These are phyloP conservation scores for Trematomus bernacchii DNA, from an alignment of 2,797 vertebrate genomes.

Conservation along the genomic window DNA sequence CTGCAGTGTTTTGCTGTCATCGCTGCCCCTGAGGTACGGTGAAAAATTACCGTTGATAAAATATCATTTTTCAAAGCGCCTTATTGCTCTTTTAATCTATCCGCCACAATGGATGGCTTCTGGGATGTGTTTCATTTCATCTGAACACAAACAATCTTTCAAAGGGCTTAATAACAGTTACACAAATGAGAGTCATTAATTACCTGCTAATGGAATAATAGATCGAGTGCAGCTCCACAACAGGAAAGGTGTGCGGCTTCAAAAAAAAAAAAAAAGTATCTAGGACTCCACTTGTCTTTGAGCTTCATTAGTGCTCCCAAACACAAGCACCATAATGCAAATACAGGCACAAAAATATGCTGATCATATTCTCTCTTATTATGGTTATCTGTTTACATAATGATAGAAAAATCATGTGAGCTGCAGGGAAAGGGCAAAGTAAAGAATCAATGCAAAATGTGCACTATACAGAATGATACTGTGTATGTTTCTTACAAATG, in stretches of 20 bases:
- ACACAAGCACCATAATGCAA: slow-evolving; percentile 75
- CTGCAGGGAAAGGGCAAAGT: slow-evolving; percentile 59
- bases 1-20: slow-evolving; percentile 95
- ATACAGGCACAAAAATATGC: slow-evolving; percentile 77
- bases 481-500: slow-evolving; percentile 32
- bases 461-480: slow-evolving; percentile 41
- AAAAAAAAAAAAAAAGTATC: slow-evolving; percentile 61
- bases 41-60: slow-evolving; percentile 98
- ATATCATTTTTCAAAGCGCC: slow-evolving; percentile 98
- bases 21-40: slow-evolving; percentile 90
- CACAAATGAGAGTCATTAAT: slow-evolving; percentile 94
- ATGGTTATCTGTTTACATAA: slow-evolving; percentile 77
- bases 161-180: slow-evolving; percentile 92
- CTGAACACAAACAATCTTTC: slow-evolving; percentile 93
- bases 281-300: slow-evolving; percentile 73
- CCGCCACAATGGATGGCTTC: slow-evolving; percentile 92
- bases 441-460: slow-evolving; percentile 56
- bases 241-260: slow-evolving; percentile 76
- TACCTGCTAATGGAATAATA: slow-evolving; percentile 94
- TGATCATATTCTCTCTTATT: slow-evolving; percentile 75
- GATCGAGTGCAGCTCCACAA: slow-evolving; percentile 82
- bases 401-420: slow-evolving; percentile 66
- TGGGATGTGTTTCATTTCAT: slow-evolving; percentile 91
- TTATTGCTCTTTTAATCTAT: slow-evolving; percentile 96
- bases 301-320: slow-evolving; percentile 79